Evolutionary conservation across 2,888 invertebrate genomes (phyloP).

Genomic region (Euzophera pinguis): DNA sequence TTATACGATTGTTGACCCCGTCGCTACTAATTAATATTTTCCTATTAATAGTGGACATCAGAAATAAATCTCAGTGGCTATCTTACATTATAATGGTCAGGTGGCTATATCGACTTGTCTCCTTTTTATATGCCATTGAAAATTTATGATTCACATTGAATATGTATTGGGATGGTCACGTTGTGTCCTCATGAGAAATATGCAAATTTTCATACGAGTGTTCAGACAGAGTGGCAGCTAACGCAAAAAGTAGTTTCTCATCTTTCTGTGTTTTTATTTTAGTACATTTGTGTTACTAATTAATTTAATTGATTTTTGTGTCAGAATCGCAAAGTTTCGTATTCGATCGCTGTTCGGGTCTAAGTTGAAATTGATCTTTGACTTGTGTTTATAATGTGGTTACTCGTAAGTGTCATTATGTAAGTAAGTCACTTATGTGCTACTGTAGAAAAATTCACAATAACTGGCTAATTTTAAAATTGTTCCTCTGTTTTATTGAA

Average conservation of each 20-base stretch:
- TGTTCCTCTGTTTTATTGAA: too few species aligned
- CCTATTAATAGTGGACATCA: slow-evolving; percentile 49
- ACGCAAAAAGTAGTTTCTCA: slow-evolving; percentile 15
- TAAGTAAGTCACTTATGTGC: too few species aligned
- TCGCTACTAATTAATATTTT: slow-evolving; percentile 58
- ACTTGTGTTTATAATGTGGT: too few species aligned
- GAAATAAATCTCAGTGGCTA: slow-evolving; percentile 53
- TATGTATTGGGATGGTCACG: slow-evolving; percentile 53
- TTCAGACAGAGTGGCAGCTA: slow-evolving; percentile 71
- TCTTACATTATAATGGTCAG: slow-evolving; percentile 46
- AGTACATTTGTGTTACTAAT: not conserved
- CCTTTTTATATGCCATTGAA: slow-evolving; percentile 52
- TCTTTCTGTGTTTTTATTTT: not conserved
- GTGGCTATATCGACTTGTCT: slow-evolving; percentile 45
- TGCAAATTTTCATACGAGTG: slow-evolving; percentile 49
- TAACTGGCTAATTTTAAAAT: too few species aligned
- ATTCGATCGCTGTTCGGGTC: too few species aligned
- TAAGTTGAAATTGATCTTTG: too few species aligned
- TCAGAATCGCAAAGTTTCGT: too few species aligned
- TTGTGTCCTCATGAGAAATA: slow-evolving; percentile 47
- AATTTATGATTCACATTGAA: slow-evolving; percentile 57
- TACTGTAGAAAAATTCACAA: too few species aligned
- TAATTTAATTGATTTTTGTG: too few species aligned
- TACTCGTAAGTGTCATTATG: too few species aligned
- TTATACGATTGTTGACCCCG: slow-evolving; percentile 56